These are phyloP conservation scores for Neopelma chrysocephalum DNA, from an alignment of 2,797 vertebrate species.

Conservation along the genomic window DNA sequence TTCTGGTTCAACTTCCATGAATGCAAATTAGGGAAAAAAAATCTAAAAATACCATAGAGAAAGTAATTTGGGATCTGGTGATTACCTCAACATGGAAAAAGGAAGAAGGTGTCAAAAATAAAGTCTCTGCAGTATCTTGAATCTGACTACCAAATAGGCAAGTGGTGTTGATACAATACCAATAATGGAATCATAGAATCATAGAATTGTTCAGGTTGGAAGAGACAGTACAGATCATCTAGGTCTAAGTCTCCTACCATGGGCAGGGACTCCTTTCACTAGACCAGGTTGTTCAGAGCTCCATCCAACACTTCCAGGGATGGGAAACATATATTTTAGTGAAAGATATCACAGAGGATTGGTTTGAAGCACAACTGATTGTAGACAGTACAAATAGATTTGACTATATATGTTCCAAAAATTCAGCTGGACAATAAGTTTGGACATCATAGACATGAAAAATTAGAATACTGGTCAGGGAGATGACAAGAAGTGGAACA, in stretches of 20 bases:
- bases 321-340: neutral
- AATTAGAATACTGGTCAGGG: neutral
- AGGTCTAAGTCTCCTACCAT: neutral
- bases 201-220: neutral
- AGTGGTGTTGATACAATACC: neutral
- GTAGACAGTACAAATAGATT: neutral
- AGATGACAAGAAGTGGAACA: neutral
- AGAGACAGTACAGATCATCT: neutral
- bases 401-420: neutral
- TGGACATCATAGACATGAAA: neutral
- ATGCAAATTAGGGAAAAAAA: neutral
- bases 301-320: neutral
- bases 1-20: neutral
- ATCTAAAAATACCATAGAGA: neutral
- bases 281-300: neutral
- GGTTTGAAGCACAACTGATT: neutral
- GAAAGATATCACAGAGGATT: neutral
- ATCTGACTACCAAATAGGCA: neutral
- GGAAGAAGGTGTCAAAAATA: neutral
- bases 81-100: neutral
- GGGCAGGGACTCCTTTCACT: neutral
- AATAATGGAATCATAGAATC: neutral
- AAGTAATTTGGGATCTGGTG: neutral
- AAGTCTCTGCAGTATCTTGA: neutral
- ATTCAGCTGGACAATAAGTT: neutral